Evolutionary conservation across 2,113 vertebrate species (phyloP), one percentile per base, ranked within the genome.

Genomic region (Sceloporus undulatus): DNA sequence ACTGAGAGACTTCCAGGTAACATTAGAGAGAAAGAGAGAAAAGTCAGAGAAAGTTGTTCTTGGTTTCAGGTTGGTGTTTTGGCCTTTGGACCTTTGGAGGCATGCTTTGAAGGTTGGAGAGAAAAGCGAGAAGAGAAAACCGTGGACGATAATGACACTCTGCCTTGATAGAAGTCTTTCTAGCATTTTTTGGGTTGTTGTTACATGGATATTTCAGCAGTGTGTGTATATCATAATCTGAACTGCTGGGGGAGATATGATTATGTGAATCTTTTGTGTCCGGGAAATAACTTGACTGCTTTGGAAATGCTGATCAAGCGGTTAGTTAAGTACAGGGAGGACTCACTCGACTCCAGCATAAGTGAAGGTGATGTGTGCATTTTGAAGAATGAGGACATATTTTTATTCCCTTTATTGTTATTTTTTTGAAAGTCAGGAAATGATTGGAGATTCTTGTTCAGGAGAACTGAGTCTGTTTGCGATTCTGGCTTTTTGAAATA

Each of bases 11-110:
- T 85, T 2, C 16, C 52, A 86, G 77, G 29, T 85, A 91, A 92
- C 89, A 75, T 73, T 90, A 85, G 85, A 65, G 59, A 65, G 92
- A 94, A 38, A 85, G 92, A 59, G 92, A 94, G 23, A 85, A 90
- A 85, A 0, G 48, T 48, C 48, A 48, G 85, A 91, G 89, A 86
- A 94, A 95, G 93, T 48, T 48, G 48, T 48, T 48, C 18, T 79
- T 52, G 2, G 34, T 2, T 40, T 70, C 68, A 84, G 81, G 86
- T 78, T 92, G 29, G 78, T 91, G 90, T 89, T 92, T 93, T 94
- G 93, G 93, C 87, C 85, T 92, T 93, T 91, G 93, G 94, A 93
- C 92, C 91, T 94, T 91, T 90, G 80, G 74, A 16, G 82, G 13
- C 42, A 92, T 21, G 75, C 85, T 88, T 79, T 1, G 2, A 84